A percentile compares a stretch with the other conserved stretches of the same genome.
Conservation (phyloP, 2,888 invertebrate genomes). For the Drosophila stalkeri region DNA sequence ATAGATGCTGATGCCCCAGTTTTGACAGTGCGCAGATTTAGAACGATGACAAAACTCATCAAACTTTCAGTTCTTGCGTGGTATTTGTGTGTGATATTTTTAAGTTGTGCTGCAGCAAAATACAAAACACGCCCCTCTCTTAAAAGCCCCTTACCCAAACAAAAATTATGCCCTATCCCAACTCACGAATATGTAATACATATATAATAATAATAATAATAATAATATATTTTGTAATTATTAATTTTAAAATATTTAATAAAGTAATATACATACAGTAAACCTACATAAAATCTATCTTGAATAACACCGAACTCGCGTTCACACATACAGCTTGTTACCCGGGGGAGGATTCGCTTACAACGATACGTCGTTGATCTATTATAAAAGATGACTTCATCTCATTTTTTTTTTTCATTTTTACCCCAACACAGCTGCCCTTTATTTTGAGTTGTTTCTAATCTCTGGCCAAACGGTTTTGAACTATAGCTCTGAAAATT, state of each 20-base stretch:
- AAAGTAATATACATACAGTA: slow-evolving; percentile 61
- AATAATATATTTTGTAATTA: slow-evolving; percentile 76
- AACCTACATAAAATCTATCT: slow-evolving; percentile 4
- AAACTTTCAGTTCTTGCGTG: slow-evolving; percentile 69
- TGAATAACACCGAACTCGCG: slow-evolving; percentile 5
- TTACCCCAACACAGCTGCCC: slow-evolving; percentile 42
- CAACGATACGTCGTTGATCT: slow-evolving; percentile 35
- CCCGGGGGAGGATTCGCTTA: slow-evolving; percentile 30
- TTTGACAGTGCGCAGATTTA: slow-evolving; percentile 48
- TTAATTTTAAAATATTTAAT: slow-evolving; percentile 75
- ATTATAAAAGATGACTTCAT: slow-evolving; percentile 61
- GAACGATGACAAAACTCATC: slow-evolving; percentile 46
- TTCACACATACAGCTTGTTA: neutral
- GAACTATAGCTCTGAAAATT: slow-evolving; percentile 46
- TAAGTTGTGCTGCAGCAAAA: slow-evolving; percentile 82
- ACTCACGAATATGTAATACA: slow-evolving; percentile 55
- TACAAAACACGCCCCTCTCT: slow-evolving; percentile 58
- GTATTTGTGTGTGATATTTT: slow-evolving; percentile 85
- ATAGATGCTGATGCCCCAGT: slow-evolving; percentile 73
- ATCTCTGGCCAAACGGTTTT: slow-evolving; percentile 34
- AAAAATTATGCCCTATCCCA: neutral
- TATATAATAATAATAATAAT: slow-evolving; percentile 53
- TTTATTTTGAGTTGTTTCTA: slow-evolving; percentile 16
- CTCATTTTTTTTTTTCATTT: slow-evolving; percentile 14
- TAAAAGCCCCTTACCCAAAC: neutral